A percentile compares a stretch with the other conserved stretches of the same genome.
These are phyloP conservation scores for Uria lomvia DNA, from an alignment of 2,113 vertebrate species.

Conservation along the genomic window DNA sequence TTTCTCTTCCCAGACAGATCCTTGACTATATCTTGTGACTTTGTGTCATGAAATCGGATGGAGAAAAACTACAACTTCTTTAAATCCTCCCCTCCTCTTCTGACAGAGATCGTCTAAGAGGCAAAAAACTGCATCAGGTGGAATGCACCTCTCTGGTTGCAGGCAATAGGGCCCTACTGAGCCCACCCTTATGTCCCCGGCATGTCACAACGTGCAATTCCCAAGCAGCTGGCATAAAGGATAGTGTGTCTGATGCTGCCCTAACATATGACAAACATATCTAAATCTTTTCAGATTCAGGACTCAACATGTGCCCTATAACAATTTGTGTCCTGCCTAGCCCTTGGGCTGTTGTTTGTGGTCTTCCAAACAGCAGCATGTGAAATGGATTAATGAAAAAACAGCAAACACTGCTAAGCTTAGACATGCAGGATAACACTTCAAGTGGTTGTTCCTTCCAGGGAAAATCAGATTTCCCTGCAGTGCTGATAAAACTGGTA, in stretches of 20 bases:
- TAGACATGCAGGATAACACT: neutral
- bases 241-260: neutral
- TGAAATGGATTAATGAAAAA: neutral
- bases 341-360: neutral
- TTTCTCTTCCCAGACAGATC: neutral
- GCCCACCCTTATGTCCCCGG: neutral
- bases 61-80: neutral
- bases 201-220: neutral
- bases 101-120: neutral
- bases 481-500: neutral
- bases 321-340: neutral
- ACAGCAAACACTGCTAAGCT: neutral
- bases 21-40: neutral
- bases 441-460: neutral
- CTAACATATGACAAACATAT: neutral
- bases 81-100: neutral
- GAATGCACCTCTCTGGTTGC: neutral
- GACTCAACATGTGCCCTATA: fast-evolving
- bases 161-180: neutral
- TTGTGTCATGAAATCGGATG: neutral
- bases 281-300: neutral
- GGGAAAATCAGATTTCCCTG: neutral
- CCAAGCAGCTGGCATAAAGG: neutral
- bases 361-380: neutral
- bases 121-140: neutral